These are phyloP conservation scores for Bubalus kerabau DNA, from an alignment of 2,113 vertebrate genomes.

Conservation along the genomic window DNA sequence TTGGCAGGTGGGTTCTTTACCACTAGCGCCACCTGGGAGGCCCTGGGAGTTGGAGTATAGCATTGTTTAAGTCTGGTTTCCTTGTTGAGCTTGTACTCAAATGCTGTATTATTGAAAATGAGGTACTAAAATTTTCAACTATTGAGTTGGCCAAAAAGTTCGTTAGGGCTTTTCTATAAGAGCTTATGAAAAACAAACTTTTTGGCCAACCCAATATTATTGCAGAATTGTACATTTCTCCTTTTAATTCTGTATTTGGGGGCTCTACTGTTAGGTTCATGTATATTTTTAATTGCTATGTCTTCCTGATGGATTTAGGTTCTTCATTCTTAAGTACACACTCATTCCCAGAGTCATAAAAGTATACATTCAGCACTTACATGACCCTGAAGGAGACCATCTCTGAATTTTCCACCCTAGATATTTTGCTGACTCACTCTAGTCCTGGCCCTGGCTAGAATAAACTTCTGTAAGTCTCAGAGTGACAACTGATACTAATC, in stretches of 20 bases:
- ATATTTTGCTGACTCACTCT: background rate
- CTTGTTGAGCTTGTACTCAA: background rate
- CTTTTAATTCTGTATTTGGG: background rate
- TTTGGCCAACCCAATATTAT: background rate
- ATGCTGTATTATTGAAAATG: background rate
- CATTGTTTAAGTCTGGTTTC: background rate
- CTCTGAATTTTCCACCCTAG: background rate
- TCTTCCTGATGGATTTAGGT: background rate
- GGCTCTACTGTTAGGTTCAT: background rate
- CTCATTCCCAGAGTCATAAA: background rate
- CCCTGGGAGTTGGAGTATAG: background rate
- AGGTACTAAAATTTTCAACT: background rate
- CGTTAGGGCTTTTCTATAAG: background rate
- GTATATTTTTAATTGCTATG: background rate
- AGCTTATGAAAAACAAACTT: background rate
- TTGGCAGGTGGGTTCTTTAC: background rate
- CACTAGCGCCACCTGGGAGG: accelerated
- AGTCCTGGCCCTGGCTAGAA: background rate
- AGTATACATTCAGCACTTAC: too few species aligned
- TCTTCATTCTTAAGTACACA: background rate
- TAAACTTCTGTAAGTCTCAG: background rate
- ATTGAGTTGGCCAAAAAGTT: background rate
- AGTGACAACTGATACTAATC: background rate
- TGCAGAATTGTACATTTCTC: background rate
- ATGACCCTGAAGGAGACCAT: background rate